phyloP scores from a whole-genome alignment of 2,113 vertebrate genomes.

The Epinephelus cyanopodus region DNA sequence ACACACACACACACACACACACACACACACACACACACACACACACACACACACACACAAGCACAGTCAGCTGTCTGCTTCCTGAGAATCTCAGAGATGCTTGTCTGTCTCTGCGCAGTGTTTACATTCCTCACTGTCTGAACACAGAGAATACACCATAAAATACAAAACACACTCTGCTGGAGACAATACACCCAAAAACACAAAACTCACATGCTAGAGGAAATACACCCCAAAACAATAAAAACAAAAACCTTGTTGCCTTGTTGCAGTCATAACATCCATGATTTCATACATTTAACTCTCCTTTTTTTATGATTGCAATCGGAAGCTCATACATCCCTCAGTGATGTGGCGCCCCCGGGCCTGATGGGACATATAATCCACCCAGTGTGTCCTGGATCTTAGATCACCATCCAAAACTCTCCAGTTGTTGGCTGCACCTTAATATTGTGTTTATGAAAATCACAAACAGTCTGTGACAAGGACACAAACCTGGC shows the following conservation, averaged over 20 bases:
- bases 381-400: too few relatives aligned
- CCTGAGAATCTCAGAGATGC: constrained; percentile 48
- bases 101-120: constrained; percentile 42
- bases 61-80: constrained; percentile 59
- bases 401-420: too few relatives aligned
- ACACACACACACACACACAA: constrained; percentile 22
- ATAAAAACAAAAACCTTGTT: not conserved
- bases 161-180: constrained; percentile 25
- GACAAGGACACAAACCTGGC: too few relatives aligned
- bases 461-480: too few relatives aligned
- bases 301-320: too few relatives aligned
- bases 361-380: too few relatives aligned
- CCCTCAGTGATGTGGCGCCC: too few relatives aligned
- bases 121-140: constrained; percentile 69
- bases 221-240: not conserved
- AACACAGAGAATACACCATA: constrained; percentile 24
- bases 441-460: too few relatives aligned
- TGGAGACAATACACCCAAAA: not conserved
- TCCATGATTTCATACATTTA: too few relatives aligned
- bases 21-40: not conserved
- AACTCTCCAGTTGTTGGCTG: too few relatives aligned
- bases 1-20: constrained; percentile 17
- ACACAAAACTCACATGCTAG: constrained; percentile 10
- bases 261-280: too few relatives aligned
- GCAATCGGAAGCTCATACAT: too few relatives aligned